These are phyloP conservation scores for Danio jaintianensis DNA, from an alignment of 2,797 vertebrate genomes.

Conservation along the genomic window DNA sequence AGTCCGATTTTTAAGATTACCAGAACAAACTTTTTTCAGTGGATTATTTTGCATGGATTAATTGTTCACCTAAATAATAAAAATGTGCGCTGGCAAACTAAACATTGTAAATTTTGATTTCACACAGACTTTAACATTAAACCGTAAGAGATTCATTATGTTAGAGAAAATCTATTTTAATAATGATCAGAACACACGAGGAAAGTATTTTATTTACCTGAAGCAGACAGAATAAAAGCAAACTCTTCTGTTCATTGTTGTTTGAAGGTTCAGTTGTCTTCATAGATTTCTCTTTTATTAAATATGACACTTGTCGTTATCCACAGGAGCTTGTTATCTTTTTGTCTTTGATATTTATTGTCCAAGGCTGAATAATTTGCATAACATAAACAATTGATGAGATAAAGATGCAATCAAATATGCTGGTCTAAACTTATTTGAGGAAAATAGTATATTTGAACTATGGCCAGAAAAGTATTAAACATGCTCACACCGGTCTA, in stretches of 20 bases:
- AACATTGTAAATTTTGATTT: no score
- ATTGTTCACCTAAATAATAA: no score
- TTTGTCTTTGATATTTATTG: not conserved
- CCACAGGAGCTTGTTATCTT: not conserved
- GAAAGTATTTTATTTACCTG: no score
- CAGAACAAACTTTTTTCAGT: no score
- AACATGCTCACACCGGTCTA: not conserved
- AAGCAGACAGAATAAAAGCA: not conserved
- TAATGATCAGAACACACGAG: not conserved
- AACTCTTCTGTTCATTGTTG: not conserved
- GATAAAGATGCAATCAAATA: not conserved
- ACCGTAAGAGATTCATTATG: not conserved
- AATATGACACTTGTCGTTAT: not conserved
- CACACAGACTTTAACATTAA: not conserved
- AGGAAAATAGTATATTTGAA: conserved; percentile 1
- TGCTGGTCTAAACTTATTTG: not conserved
- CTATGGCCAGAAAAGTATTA: not conserved
- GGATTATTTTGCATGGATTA: no score
- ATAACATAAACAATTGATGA: not conserved
- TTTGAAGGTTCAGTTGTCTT: not conserved
- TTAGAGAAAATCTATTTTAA: not conserved
- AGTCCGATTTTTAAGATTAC: no score
- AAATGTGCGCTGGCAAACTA: no score
- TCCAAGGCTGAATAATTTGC: not conserved
- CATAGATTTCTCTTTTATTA: not conserved